These are phyloP conservation scores for Bothrops jararaca DNA, from an alignment of 2,113 vertebrate genomes.

Conservation along the genomic window DNA sequence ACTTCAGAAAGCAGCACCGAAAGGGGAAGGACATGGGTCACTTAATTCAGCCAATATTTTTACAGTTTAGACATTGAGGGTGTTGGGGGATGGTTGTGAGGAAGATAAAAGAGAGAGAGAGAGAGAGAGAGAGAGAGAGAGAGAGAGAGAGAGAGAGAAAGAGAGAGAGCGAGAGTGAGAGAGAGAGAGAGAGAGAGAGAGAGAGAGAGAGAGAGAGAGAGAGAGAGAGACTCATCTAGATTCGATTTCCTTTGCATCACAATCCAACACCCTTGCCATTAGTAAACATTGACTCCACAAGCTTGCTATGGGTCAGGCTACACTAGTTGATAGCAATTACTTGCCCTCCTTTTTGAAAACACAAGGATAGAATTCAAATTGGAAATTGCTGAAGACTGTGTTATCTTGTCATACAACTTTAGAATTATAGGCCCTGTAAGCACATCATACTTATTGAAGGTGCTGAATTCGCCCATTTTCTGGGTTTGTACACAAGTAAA, in stretches of 20 bases:
- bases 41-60: slow-evolving; percentile 4
- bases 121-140: background rate
- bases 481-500: background rate
- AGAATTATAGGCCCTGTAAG: background rate
- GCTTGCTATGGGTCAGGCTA: background rate
- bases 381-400: background rate
- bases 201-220: background rate
- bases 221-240: background rate
- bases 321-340: background rate
- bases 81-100: background rate
- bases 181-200: background rate
- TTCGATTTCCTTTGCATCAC: too few relatives aligned
- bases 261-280: background rate
- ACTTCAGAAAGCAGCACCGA: background rate
- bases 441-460: background rate
- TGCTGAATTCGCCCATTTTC: background rate
- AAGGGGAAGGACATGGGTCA: background rate
- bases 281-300: background rate
- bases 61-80: background rate
- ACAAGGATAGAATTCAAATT: background rate
- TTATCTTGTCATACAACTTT: background rate
- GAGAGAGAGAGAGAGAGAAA: background rate
- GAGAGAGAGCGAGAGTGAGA: background rate
- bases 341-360: background rate
- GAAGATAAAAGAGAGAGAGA: background rate